Conservation (phyloP, 2,888 invertebrate genomes). For the Steinernema hermaphroditum region DNA sequence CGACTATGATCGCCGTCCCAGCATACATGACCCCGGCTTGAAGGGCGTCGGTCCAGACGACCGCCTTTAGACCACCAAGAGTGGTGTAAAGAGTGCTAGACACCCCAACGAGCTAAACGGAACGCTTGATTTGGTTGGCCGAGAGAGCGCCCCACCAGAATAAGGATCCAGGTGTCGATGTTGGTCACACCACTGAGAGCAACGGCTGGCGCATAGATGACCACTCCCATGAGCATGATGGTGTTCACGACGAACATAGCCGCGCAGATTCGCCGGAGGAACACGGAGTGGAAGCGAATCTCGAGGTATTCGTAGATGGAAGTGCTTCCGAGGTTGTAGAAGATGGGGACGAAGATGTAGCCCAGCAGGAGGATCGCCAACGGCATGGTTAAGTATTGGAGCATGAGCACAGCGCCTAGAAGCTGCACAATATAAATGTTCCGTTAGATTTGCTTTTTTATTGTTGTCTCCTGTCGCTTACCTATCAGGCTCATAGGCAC, state of each 20-base stretch:
- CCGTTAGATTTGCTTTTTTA: no score
- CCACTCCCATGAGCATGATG: slow-evolving; percentile 51
- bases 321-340: slow-evolving; percentile 54
- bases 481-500: no score
- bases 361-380: slow-evolving; percentile 46
- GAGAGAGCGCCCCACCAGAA: slow-evolving; percentile 39
- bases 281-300: slow-evolving; percentile 44
- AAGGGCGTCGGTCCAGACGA: slow-evolving; percentile 56
- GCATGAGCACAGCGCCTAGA: slow-evolving; percentile 50
- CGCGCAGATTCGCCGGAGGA: slow-evolving; percentile 50
- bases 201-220: slow-evolving; percentile 55
- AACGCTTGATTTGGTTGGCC: no score
- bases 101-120: slow-evolving; percentile 49
- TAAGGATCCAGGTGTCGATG: slow-evolving; percentile 46
- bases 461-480: no score
- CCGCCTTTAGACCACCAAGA: slow-evolving; percentile 54
- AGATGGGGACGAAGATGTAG: slow-evolving; percentile 53
- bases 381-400: slow-evolving; percentile 51
- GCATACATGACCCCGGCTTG: slow-evolving; percentile 56
- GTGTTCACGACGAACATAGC: slow-evolving; percentile 48
- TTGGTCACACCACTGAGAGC: slow-evolving; percentile 51
- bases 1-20: slow-evolving; percentile 49
- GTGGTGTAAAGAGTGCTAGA: slow-evolving; percentile 55
- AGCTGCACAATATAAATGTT: no score
- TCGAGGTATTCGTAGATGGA: slow-evolving; percentile 56